phyloP scores from a whole-genome alignment of 1,140 invertebrate species.

The Anagrus nilaparvatae region DNA sequence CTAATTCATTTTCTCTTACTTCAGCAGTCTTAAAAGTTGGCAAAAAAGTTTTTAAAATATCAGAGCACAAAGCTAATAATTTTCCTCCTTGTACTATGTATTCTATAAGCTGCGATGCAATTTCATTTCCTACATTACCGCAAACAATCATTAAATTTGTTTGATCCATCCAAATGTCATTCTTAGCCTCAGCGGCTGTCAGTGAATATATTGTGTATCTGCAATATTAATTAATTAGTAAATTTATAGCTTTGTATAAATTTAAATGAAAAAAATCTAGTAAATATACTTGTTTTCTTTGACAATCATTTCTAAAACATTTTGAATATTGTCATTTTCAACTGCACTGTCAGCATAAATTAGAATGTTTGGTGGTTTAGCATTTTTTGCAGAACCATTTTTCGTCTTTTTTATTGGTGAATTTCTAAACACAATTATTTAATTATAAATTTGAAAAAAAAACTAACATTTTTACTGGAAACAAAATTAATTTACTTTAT shows the following conservation, averaged over 20 bases:
- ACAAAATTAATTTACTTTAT: conserved; percentile 1
- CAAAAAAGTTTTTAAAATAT: conserved; percentile 64
- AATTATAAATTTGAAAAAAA: background rate
- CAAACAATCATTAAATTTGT: conserved; percentile 67
- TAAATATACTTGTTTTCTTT: conserved; percentile 62
- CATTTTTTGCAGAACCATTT: conserved; percentile 4
- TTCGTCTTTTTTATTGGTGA: conserved; percentile 20
- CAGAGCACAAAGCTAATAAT: conserved; percentile 73
- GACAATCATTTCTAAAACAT: conserved; percentile 54
- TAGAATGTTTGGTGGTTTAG: conserved; percentile 71
- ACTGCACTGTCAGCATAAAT: conserved; percentile 69
- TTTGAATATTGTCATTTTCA: conserved; percentile 59
- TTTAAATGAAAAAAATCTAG: no score
- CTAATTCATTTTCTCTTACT: conserved; percentile 70
- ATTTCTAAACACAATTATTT: conserved; percentile 11
- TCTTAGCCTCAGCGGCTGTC: conserved; percentile 48
- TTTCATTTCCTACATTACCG: conserved; percentile 55
- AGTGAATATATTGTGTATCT: conserved; percentile 71
- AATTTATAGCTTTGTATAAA: no score
- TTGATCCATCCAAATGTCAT: conserved; percentile 59
- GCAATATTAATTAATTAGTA: conserved; percentile 21
- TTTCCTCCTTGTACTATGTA: conserved; percentile 65
- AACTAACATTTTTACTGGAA: background rate
- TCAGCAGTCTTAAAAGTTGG: conserved; percentile 73
- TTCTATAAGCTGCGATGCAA: conserved; percentile 56